Evolutionary conservation across 2,888 invertebrate genomes (phyloP).

Genomic region (Ectemnius lituratus): DNA sequence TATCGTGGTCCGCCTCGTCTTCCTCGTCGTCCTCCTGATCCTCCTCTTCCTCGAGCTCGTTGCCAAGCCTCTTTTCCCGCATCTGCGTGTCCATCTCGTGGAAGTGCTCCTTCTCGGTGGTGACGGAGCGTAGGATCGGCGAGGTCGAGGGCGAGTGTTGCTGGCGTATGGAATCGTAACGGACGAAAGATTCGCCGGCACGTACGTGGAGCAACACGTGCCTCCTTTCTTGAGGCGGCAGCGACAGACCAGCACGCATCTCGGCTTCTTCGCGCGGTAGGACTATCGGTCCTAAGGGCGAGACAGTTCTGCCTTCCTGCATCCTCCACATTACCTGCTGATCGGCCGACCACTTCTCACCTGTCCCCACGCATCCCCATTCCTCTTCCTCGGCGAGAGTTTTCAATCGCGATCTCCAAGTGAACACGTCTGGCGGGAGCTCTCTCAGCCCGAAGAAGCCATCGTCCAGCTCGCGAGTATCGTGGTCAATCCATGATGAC

Average conservation of each 20-base stretch:
- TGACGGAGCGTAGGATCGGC: constrained; percentile 48
- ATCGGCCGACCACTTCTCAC: constrained; percentile 32
- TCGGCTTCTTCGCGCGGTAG: constrained; percentile 63
- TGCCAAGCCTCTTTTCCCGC: constrained; percentile 43
- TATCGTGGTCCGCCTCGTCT: constrained; percentile 50
- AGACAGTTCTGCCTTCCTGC: constrained; percentile 69
- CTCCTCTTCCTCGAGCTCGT: constrained; percentile 57
- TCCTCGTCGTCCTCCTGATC: constrained; percentile 63
- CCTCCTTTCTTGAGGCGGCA: constrained; percentile 68
- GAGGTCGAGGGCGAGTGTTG: constrained; percentile 54
- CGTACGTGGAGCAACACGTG: constrained; percentile 72
- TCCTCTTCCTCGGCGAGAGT: neutral
- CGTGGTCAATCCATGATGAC: too few relatives aligned
- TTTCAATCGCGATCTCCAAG: too few relatives aligned
- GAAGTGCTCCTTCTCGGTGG: constrained; percentile 46
- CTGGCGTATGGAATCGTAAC: constrained; percentile 63
- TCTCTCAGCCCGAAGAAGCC: too few relatives aligned
- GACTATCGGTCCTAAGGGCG: constrained; percentile 68
- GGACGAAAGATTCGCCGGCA: constrained; percentile 67
- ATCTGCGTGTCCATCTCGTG: constrained; percentile 43
- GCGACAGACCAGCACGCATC: constrained; percentile 49
- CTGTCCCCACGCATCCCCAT: constrained; percentile 45
- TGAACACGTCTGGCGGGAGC: too few relatives aligned
- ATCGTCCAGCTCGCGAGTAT: too few relatives aligned
- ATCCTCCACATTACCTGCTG: constrained; percentile 70